A percentile compares a stretch with the other conserved stretches of the same genome.
phyloP scores from a whole-genome alignment of 2,888 invertebrate genomes.

The Drosophila flavopinicola region DNA sequence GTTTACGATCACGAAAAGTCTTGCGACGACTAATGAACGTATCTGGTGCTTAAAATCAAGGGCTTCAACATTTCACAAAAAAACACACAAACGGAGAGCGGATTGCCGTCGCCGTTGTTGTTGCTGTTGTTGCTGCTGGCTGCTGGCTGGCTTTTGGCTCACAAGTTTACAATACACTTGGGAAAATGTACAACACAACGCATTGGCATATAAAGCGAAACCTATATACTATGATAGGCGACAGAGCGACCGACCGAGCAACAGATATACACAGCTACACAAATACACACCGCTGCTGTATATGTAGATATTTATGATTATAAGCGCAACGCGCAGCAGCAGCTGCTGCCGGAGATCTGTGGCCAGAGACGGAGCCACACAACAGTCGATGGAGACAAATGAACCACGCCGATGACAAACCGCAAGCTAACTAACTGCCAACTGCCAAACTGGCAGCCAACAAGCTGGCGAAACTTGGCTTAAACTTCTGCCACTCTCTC shows the following conservation, averaged over 20 bases:
- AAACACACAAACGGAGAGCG: conserved; percentile 39
- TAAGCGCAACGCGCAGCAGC: conserved; percentile 55
- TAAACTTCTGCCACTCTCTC: conserved; percentile 35
- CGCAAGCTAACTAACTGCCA: conserved; percentile 66
- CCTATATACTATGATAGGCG: conserved; percentile 46
- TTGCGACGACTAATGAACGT: conserved; percentile 81
- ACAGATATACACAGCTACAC: conserved; percentile 12
- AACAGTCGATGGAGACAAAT: conserved; percentile 44
- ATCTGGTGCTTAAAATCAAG: conserved; percentile 82
- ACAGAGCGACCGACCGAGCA: background rate
- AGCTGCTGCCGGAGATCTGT: conserved; percentile 55
- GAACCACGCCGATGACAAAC: conserved; percentile 77
- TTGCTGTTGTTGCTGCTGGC: conserved; percentile 22
- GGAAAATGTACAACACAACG: conserved; percentile 76
- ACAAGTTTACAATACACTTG: conserved; percentile 71
- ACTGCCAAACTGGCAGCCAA: conserved; percentile 43
- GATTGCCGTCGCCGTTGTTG: conserved; percentile 30
- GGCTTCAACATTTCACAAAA: conserved; percentile 82
- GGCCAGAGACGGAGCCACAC: conserved; percentile 21
- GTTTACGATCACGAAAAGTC: conserved; percentile 80
- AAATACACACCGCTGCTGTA: conserved; percentile 39
- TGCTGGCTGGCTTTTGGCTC: conserved; percentile 31
- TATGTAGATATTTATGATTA: conserved; percentile 74
- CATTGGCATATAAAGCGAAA: conserved; percentile 61
- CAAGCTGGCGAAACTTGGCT: conserved; percentile 52